These are phyloP conservation scores for Pyrrhia umbra DNA, from an alignment of 2,888 invertebrate genomes.

Conservation along the genomic window DNA sequence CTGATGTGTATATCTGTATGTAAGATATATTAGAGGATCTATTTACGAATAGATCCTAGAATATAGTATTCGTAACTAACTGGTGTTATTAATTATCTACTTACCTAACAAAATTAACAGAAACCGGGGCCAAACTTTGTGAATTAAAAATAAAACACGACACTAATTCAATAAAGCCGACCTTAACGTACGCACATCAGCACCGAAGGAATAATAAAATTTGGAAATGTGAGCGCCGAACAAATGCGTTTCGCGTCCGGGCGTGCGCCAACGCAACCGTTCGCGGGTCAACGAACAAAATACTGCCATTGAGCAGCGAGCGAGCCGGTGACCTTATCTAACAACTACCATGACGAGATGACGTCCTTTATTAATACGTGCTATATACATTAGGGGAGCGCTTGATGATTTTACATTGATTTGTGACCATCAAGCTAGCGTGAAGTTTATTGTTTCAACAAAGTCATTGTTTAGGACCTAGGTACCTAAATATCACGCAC, in stretches of 20 bases:
- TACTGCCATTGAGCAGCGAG: conserved; percentile 76
- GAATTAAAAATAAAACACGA: conserved; percentile 7
- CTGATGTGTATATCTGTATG: background rate
- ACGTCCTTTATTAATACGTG: conserved; percentile 63
- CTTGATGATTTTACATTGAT: conserved; percentile 49
- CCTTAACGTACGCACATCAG: conserved; percentile 13
- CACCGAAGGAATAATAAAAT: conserved; percentile 35
- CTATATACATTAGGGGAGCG: conserved; percentile 55
- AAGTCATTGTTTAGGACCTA: conserved; percentile 13
- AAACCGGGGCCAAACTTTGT: conserved; percentile 1
- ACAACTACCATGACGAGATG: conserved; percentile 63
- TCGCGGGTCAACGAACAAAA: conserved; percentile 85
- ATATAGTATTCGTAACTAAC: background rate
- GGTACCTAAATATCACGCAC: too few species aligned
- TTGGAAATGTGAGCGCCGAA: conserved; percentile 38
- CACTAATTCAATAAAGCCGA: conserved; percentile 4
- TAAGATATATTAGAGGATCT: background rate
- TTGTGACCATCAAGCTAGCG: conserved; percentile 31
- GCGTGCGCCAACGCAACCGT: conserved; percentile 71
- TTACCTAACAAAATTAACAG: conserved; percentile 30
- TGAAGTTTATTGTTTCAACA: conserved; percentile 28
- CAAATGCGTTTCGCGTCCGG: conserved; percentile 37
- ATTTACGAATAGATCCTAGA: background rate
- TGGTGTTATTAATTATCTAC: conserved; percentile 14
- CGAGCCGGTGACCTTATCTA: conserved; percentile 82